phyloP scores from a whole-genome alignment of 2,113 vertebrate genomes.

The Psittacula cyanocephala region DNA sequence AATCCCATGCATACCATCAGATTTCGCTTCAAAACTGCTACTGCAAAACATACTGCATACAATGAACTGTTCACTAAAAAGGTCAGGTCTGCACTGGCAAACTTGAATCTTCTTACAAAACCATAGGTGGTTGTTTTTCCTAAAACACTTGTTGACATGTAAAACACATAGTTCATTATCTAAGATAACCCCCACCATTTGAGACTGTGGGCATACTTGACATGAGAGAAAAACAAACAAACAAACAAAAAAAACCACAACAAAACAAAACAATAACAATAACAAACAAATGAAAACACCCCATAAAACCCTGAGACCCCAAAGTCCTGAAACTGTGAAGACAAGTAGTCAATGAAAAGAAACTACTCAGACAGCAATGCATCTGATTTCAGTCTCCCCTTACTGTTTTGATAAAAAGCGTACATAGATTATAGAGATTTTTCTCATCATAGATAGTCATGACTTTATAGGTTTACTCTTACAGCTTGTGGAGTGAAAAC shows the following conservation, averaged over 20 bases:
- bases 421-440: neutral
- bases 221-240: neutral
- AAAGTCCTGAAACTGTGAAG: neutral
- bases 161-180: neutral
- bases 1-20: neutral
- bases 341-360: neutral
- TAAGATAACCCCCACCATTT: neutral
- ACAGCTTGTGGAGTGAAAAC: neutral
- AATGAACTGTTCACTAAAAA: neutral
- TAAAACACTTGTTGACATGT: neutral
- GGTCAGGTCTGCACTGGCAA: neutral
- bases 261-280: fast-evolving
- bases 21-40: neutral
- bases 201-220: neutral
- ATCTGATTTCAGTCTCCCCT: neutral
- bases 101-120: neutral
- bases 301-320: too few relatives aligned
- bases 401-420: neutral
- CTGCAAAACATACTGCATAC: neutral
- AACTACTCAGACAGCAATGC: neutral
- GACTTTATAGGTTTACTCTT: neutral
- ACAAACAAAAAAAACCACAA: too few relatives aligned
- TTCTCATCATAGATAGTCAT: neutral
- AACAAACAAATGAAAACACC: neutral
- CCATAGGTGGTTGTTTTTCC: neutral